Percentiles rank a stretch among this genome's conserved stretches.
Conservation (phyloP, 2,888 invertebrate genomes). For the Oligia fasciuncula region DNA sequence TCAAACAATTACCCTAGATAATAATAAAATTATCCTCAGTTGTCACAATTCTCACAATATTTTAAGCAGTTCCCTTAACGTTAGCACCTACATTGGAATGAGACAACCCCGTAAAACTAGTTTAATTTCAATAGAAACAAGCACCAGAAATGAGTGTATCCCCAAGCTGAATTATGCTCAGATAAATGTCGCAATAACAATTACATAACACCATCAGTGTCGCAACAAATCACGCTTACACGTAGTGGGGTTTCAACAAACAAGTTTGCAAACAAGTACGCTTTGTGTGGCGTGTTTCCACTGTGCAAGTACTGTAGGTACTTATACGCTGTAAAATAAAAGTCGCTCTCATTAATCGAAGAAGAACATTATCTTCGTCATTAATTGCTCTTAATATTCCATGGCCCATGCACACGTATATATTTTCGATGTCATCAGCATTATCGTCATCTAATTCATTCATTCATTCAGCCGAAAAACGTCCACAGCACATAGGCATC, state of each 20-base stretch:
- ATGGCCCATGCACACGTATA: background rate
- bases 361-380: background rate
- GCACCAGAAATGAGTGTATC: constrained; percentile 46
- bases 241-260: constrained; percentile 44
- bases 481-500: background rate
- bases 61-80: background rate
- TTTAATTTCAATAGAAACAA: constrained; percentile 47
- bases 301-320: background rate
- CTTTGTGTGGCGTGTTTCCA: constrained; percentile 31
- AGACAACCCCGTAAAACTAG: constrained; percentile 1
- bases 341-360: background rate
- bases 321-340: constrained; percentile 3
- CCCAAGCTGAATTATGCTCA: constrained; percentile 49
- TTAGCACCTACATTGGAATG: background rate
- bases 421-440: background rate
- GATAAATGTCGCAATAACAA: constrained; percentile 63
- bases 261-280: constrained; percentile 54
- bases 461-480: background rate
- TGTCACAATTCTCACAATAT: background rate
- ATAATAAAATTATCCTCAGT: background rate
- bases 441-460: background rate
- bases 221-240: constrained; percentile 57
- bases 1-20: background rate
- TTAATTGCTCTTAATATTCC: background rate
- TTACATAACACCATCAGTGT: constrained; percentile 60